phyloP scores from a whole-genome alignment of 1,140 invertebrate species.

The Meloidogyne hapla region DNA sequence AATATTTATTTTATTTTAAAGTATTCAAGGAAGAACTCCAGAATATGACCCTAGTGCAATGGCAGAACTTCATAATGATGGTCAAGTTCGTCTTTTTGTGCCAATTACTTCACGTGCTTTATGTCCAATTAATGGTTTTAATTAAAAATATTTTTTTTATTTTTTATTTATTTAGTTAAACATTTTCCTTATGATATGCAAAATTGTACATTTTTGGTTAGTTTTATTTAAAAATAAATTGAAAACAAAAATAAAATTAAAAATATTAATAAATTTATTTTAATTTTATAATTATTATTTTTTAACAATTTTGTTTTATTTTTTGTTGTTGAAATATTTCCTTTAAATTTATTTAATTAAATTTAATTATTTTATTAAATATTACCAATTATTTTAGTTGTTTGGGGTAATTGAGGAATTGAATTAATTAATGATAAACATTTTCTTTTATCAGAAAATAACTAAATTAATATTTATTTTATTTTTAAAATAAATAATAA shows the following conservation, averaged over 20 bases:
- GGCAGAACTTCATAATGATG: conserved; percentile 52
- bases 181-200: conserved; percentile 63
- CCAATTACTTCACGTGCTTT: conserved; percentile 61
- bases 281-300: background rate
- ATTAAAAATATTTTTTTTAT: background rate
- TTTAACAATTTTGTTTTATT: background rate
- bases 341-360: background rate
- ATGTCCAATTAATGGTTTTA: conserved; percentile 57
- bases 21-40: conserved; percentile 60
- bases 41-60: conserved; percentile 56
- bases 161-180: conserved; percentile 52
- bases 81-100: conserved; percentile 58
- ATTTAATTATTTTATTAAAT: background rate
- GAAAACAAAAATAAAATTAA: conserved; percentile 2
- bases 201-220: conserved; percentile 58
- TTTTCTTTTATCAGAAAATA: conserved; percentile 41
- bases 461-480: conserved; percentile 10
- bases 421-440: conserved; percentile 44
- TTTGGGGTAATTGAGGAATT: conserved; percentile 26
- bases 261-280: conserved; percentile 5
- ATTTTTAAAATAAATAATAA: background rate
- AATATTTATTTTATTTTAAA: conserved; percentile 26
- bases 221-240: conserved; percentile 9
- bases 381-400: background rate
- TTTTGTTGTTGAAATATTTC: conserved; percentile 6